Conservation (phyloP, 1,140 invertebrate species). For the Pachypeltis micranthus region DNA sequence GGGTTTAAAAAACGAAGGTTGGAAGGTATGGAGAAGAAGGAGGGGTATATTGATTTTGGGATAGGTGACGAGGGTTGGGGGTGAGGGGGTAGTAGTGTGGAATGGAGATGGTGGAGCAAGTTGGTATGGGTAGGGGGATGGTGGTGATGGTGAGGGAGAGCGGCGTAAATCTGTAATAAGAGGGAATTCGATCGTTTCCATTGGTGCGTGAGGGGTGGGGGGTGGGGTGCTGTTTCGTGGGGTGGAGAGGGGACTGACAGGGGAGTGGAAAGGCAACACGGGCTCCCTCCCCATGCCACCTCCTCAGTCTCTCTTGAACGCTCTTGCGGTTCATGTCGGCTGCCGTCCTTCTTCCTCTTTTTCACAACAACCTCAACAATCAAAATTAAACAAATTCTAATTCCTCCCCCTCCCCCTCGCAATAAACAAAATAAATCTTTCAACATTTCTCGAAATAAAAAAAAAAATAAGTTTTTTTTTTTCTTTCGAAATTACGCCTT, state of each 20-base stretch:
- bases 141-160: too few species aligned
- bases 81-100: not conserved
- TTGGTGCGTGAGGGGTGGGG: constrained; percentile 15
- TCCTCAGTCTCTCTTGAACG: constrained; percentile 2
- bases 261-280: not conserved
- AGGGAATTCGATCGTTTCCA: constrained; percentile 23
- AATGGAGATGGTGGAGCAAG: not conserved
- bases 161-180: constrained; percentile 22
- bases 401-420: too few species aligned
- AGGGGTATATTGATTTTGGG: too few species aligned
- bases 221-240: not conserved
- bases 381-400: too few species aligned
- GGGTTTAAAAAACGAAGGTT: too few species aligned
- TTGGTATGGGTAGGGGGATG: not conserved
- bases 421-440: too few species aligned
- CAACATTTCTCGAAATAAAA: too few species aligned
- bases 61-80: too few species aligned
- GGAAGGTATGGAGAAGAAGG: too few species aligned
- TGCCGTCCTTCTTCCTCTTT: not conserved
- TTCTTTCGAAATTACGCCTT: too few species aligned
- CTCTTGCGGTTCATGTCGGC: not conserved
- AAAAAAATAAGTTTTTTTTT: too few species aligned
- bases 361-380: too few species aligned
- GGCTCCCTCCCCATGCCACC: not conserved
- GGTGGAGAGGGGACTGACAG: not conserved